Evolutionary conservation across 2,888 invertebrate genomes (phyloP).

Genomic region (Scrobipalpa costella): DNA sequence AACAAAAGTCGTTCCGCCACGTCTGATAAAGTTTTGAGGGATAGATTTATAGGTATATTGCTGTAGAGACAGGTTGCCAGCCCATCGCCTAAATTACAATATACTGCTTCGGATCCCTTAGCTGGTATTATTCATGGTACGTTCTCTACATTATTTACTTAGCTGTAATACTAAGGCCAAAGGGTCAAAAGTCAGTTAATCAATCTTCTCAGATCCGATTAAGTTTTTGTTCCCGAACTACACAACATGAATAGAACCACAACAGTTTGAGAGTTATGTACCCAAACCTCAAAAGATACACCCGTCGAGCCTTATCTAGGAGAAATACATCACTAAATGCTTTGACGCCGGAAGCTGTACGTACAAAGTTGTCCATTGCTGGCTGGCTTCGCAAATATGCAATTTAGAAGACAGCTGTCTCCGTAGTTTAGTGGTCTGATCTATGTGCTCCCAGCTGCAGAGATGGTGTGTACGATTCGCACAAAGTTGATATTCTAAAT

Average conservation of each 20-base stretch:
- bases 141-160: no score
- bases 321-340: neutral
- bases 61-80: no score
- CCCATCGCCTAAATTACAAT: no score
- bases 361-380: neutral
- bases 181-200: neutral
- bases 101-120: no score
- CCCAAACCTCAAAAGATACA: slow-evolving; percentile 3
- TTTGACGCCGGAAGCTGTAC: neutral
- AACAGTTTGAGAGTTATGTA: neutral
- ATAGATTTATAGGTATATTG: no score
- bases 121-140: no score
- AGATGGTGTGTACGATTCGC: no score
- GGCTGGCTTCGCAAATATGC: neutral
- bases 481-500: no score
- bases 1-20: no score
- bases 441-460: no score
- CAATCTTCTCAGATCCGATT: neutral
- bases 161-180: neutral
- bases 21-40: no score
- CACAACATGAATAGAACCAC: neutral
- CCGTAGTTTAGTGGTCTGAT: no score
- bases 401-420: neutral
- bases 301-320: slow-evolving; percentile 1
- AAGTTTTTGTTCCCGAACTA: neutral